Percentiles rank a stretch among this genome's conserved stretches.
Evolutionary conservation across 1,140 invertebrate species (phyloP).

Genomic region (Drosophila pallidifrons): DNA sequence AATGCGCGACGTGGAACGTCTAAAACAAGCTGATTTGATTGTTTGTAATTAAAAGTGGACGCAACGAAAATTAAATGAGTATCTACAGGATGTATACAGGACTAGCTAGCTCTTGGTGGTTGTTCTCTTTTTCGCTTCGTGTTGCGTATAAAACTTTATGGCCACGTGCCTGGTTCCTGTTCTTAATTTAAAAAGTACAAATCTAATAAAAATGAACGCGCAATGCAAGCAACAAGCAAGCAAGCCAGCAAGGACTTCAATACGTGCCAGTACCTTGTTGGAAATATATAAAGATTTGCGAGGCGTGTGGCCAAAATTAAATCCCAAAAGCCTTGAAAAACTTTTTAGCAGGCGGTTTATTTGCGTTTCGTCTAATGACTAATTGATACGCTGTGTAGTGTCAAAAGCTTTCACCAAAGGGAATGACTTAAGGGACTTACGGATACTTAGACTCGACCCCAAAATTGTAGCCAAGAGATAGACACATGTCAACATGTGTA

Average conservation of each 20-base stretch:
- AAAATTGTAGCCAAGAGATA: slow-evolving; percentile 35
- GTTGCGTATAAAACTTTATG: slow-evolving; percentile 70
- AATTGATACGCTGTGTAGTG: slow-evolving; percentile 52
- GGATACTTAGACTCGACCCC: slow-evolving; percentile 27
- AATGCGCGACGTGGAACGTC: slow-evolving; percentile 19
- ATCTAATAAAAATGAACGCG: slow-evolving; percentile 59
- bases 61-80: slow-evolving; percentile 78
- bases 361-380: slow-evolving; percentile 45
- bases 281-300: slow-evolving; percentile 29
- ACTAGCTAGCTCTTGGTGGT: slow-evolving; percentile 13
- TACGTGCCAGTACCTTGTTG: slow-evolving; percentile 46
- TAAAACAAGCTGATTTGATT: slow-evolving; percentile 83
- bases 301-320: slow-evolving; percentile 47
- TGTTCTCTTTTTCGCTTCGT: slow-evolving; percentile 11
- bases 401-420: slow-evolving; percentile 29
- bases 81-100: slow-evolving; percentile 53
- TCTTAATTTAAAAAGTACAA: slow-evolving; percentile 75
- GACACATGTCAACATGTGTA: slow-evolving; percentile 65
- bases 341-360: slow-evolving; percentile 35
- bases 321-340: slow-evolving; percentile 49
- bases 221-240: slow-evolving; percentile 2
- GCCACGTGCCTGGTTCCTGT: slow-evolving; percentile 56
- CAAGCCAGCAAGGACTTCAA: slow-evolving; percentile 14
- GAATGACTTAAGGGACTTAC: slow-evolving; percentile 26
- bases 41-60: slow-evolving; percentile 83